phyloP scores from a whole-genome alignment of 2,888 invertebrate species.

The Eledone cirrhosa region DNA sequence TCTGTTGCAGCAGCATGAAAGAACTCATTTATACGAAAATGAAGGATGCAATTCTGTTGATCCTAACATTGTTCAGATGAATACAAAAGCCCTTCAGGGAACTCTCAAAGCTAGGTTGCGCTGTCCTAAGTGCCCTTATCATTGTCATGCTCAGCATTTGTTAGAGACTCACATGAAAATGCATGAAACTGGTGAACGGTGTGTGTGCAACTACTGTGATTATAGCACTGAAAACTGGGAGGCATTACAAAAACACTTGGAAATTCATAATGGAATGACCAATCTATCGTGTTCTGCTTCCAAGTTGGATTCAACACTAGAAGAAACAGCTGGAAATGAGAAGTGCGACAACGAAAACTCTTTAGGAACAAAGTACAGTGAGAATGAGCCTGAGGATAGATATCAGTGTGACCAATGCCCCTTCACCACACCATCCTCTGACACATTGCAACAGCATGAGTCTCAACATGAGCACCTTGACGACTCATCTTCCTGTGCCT shows the following conservation, averaged over 20 bases:
- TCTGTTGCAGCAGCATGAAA: slow-evolving; percentile 31
- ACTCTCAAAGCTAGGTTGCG: slow-evolving; percentile 29
- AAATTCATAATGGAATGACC: background rate
- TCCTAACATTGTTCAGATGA: slow-evolving; percentile 24
- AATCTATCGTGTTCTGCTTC: background rate
- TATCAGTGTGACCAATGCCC: slow-evolving; percentile 59
- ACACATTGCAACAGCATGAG: slow-evolving; percentile 48
- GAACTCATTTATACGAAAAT: slow-evolving; percentile 24
- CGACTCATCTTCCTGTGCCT: slow-evolving; percentile 47
- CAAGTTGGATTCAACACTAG: background rate
- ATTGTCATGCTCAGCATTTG: slow-evolving; percentile 44
- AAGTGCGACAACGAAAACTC: slow-evolving; percentile 37
- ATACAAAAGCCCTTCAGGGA: background rate
- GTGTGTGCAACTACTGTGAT: slow-evolving; percentile 51
- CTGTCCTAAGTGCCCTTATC: slow-evolving; percentile 55
- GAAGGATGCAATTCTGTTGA: slow-evolving; percentile 32
- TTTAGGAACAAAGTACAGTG: slow-evolving; percentile 31
- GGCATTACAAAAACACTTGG: slow-evolving; percentile 45
- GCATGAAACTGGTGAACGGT: slow-evolving; percentile 50
- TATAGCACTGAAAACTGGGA: slow-evolving; percentile 49
- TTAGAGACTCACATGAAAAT: slow-evolving; percentile 50
- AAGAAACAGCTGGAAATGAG: slow-evolving; percentile 34
- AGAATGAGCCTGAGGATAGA: slow-evolving; percentile 35
- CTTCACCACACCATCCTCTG: slow-evolving; percentile 49
- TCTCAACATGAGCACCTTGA: slow-evolving; percentile 45